A percentile compares a stretch with the other conserved stretches of the same genome.
These are phyloP conservation scores for Cetonia aurata DNA, from an alignment of 2,888 invertebrate species.

Conservation along the genomic window DNA sequence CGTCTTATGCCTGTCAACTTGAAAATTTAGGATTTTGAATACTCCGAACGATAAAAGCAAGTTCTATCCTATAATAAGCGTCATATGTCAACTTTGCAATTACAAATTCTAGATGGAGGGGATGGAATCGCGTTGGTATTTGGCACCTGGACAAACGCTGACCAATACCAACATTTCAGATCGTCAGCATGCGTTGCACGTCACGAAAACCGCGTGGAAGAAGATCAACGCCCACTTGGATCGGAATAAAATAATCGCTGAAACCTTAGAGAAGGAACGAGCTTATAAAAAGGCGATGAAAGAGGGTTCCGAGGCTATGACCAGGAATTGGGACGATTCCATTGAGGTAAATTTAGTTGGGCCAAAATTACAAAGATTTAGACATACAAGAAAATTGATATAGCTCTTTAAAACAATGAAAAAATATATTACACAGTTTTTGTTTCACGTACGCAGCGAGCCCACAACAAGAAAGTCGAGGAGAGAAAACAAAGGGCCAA, in stretches of 20 bases:
- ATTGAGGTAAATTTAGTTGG: conserved; percentile 64
- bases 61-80: background rate
- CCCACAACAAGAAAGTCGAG: conserved; percentile 48
- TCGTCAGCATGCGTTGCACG: conserved; percentile 60
- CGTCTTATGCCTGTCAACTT: background rate
- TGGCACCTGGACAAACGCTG: conserved; percentile 59
- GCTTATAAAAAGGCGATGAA: conserved; percentile 63
- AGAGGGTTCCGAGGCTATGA: conserved; percentile 65
- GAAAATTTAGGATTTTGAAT: background rate
- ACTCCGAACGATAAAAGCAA: background rate
- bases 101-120: background rate
- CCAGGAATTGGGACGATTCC: conserved; percentile 66
- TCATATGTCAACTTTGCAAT: background rate
- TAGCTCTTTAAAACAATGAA: background rate
- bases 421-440: background rate
- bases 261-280: conserved; percentile 61
- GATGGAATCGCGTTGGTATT: conserved; percentile 62
- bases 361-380: too few species aligned
- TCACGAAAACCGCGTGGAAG: conserved; percentile 58
- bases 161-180: conserved; percentile 61
- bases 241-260: conserved; percentile 56
- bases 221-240: conserved; percentile 62
- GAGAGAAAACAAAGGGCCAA: conserved; percentile 46
- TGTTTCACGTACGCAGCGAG: conserved; percentile 5
- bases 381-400: too few species aligned